These are phyloP conservation scores for Tromatobia lineatoria DNA, from an alignment of 2,888 invertebrate genomes.

Conservation along the genomic window DNA sequence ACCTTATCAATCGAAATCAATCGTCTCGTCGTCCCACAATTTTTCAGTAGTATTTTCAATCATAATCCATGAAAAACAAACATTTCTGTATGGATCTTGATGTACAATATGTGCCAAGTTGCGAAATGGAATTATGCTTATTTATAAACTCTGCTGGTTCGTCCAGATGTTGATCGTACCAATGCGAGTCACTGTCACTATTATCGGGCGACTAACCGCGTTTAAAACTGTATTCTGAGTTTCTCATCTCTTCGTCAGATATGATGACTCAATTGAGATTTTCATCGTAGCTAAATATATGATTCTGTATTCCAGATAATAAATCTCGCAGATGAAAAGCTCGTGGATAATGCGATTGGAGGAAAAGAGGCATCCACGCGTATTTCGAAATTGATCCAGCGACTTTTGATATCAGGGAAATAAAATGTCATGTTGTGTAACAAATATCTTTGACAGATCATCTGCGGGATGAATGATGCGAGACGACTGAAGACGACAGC, in stretches of 20 bases:
- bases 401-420: not conserved
- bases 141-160: constrained; percentile 22
- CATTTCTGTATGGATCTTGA: not conserved
- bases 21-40: not conserved
- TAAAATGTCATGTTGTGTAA: not conserved
- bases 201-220: constrained; percentile 32
- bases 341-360: constrained; percentile 6
- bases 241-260: constrained; percentile 25
- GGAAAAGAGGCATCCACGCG: not conserved
- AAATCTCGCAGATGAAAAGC: too few relatives aligned
- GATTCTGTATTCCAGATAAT: not conserved
- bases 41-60: not conserved
- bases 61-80: not conserved
- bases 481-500: constrained; percentile 16
- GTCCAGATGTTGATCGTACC: constrained; percentile 5
- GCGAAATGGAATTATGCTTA: not conserved
- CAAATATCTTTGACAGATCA: not conserved
- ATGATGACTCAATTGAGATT: constrained; percentile 44
- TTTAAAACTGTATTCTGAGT: constrained; percentile 27
- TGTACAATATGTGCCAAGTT: not conserved
- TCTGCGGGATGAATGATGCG: not conserved
- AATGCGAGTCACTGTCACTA: not conserved
- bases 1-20: not conserved
- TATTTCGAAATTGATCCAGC: not conserved
- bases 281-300: constrained; percentile 14